Evolutionary conservation across 1,140 invertebrate species (phyloP), one percentile per base, ranked within the genome.

Genomic region (Venustaconcha ellipsiformis): DNA sequence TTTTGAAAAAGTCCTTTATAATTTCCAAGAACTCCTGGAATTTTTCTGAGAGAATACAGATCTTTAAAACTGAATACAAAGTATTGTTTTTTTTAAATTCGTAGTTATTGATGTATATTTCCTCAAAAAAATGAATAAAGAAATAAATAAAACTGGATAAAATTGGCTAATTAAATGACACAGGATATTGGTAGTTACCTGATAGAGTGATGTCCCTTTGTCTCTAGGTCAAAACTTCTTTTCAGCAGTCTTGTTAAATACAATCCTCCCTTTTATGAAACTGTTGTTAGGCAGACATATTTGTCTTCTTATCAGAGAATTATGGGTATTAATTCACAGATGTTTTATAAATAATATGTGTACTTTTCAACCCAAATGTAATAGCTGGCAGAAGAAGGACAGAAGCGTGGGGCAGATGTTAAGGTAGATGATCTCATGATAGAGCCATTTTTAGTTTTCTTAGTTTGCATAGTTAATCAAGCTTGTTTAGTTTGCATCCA

Each of bases 381-480:
- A 57, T n/a, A 76, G 74, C 20, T 76, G 14, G 69, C 55, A 57
- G 74, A 71, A 65, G 74, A 76, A 30, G 74, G 74, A 67, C 69
- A 76, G 30, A 56, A 59, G 57, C 66, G 70, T 30, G 74, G 74
- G 20, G 64, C 60, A 37, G 72, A 76, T 58, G 65, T 71, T 23
- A 76, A 76, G 74, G 74, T 76, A 76, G 57, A 68, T 8, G 5
- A 70, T 4, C 15, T 26, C 11, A 62, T n/a, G 18, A 62, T 23
- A 18, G 18, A 62, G 18, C 6, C 20, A n/a, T 62, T 18, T 62
- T 18, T 62, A 18, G 6, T 18, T 62, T 62, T 62, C 59, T n/a
- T 23, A 23, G 59, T 62, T 62, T n/a, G 20, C 59, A 62, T n/a
- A 23, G 20, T 26, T 30, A 70, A 59, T 60, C 17, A 26, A 13